Base-by-base conservation (phyloP, 2,113 vertebrate genomes). In the Silurus asotus region DNA sequence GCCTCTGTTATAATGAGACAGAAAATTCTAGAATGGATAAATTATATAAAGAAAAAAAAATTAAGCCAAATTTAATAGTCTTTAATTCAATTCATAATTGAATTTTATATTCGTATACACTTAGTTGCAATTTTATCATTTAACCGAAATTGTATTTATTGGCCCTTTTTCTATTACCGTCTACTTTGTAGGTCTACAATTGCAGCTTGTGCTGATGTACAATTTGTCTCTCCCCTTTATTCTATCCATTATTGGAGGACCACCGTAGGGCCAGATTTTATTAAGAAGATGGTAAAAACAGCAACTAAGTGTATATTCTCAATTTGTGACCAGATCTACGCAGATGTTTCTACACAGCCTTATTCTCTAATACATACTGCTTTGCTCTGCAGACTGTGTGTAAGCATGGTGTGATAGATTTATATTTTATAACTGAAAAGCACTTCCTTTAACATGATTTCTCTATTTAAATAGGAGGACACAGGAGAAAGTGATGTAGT, bases 401-500 rank as follows among this genome's bases (percentile, higher is more conserved):
- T 56, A 62, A 37, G 65, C n/a, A 56, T 62, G 58, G 75, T 59
- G 61, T 69, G 37, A 19, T 37, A 2, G 37, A 37, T 45, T 6
- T 72, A 3, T 8, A 6, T 81, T 51, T 19, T 55, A 9, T 28
- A 9, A 53, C 25, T 11, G 75, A 58, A 58, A 55, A 49, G 3
- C 14, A n/a, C 55, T 5, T 25, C 8, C 15, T 51, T 48, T 76
- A 28, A 84, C 56, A 14, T 56, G 3, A 14, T 37, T 62, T 83
- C 45, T 79, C 5, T 74, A 17, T 89, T 92, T 90, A 3, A 37
- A 89, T 90, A 78, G 95, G 96, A 85, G 92, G 70, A 19, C 2
- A 92, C 95, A 95, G 93, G 96, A 97, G 59, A 94, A 49, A 93
- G 91, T 0, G 96, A 96, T 87, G 94, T 95, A 93, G 96, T 97